Evolutionary conservation across 1,140 invertebrate species (phyloP).

Genomic region (Epicauta chinensis): DNA sequence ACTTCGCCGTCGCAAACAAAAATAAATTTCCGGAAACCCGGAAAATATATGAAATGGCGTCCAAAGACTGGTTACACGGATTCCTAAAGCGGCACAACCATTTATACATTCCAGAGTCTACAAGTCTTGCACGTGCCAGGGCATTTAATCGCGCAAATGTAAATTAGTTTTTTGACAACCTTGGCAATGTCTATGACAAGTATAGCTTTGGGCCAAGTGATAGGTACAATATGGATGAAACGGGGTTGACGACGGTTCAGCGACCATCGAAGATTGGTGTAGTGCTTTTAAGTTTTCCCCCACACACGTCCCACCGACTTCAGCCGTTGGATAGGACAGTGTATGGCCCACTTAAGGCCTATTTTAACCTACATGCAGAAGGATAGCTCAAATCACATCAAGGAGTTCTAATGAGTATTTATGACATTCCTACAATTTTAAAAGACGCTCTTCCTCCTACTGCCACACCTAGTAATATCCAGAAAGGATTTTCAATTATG

Average conservation of each 20-base stretch:
- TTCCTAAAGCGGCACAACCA: background rate
- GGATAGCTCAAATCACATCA: slow-evolving; percentile 2
- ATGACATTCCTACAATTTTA: background rate
- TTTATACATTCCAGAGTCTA: slow-evolving; percentile 10
- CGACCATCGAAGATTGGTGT: slow-evolving; percentile 33
- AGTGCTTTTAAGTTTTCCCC: slow-evolving; percentile 26
- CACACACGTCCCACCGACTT: slow-evolving; percentile 12
- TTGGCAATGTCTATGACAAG: slow-evolving; percentile 22
- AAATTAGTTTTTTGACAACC: slow-evolving; percentile 18
- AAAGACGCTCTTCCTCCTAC: too few relatives aligned
- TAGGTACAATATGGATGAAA: slow-evolving; percentile 34
- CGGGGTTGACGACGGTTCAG: slow-evolving; percentile 41
- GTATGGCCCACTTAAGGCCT: slow-evolving; percentile 17
- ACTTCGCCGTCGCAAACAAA: background rate
- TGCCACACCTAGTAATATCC: too few relatives aligned
- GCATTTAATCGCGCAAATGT: slow-evolving; percentile 23
- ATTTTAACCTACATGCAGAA: background rate
- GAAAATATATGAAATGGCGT: background rate
- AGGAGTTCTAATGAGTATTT: background rate
- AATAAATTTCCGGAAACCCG: too few relatives aligned
- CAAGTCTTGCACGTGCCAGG: slow-evolving; percentile 13
- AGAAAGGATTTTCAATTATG: too few relatives aligned
- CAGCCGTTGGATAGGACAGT: slow-evolving; percentile 19
- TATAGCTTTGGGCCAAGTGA: slow-evolving; percentile 17
- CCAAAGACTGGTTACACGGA: background rate